Percentiles rank a stretch among this genome's conserved stretches.
These are phyloP conservation scores for Agrotis puta DNA, from an alignment of 2,888 invertebrate genomes.

Conservation along the genomic window DNA sequence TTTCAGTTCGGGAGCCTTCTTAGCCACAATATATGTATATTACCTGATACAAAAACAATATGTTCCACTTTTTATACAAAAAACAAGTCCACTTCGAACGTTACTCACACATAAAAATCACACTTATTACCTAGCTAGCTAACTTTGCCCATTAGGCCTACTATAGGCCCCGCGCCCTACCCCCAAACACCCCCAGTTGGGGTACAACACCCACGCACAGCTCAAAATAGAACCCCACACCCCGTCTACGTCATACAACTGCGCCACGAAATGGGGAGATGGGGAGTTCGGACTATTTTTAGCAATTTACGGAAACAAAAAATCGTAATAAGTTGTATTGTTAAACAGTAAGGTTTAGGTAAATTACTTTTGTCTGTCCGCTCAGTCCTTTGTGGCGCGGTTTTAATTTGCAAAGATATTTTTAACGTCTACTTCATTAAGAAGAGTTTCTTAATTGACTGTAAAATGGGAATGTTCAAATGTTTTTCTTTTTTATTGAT, in stretches of 20 bases:
- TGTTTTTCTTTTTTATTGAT: neutral
- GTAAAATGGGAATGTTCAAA: neutral
- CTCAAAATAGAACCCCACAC: constrained; percentile 77
- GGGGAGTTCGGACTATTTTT: constrained; percentile 57
- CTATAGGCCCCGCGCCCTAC: constrained; percentile 36
- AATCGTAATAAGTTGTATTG: constrained; percentile 21
- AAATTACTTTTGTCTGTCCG: constrained; percentile 15
- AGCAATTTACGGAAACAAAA: constrained; percentile 46
- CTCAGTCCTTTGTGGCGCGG: constrained; percentile 1
- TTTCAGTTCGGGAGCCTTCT: no score
- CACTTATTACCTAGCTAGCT: constrained; percentile 47
- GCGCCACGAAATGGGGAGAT: constrained; percentile 49
- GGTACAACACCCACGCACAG: constrained; percentile 70
- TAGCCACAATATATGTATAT: neutral
- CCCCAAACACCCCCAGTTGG: constrained; percentile 30
- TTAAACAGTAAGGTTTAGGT: constrained; percentile 16
- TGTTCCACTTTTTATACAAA: neutral
- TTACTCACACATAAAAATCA: constrained; percentile 45
- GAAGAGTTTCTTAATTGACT: constrained; percentile 23
- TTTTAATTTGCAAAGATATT: constrained; percentile 3
- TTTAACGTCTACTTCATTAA: neutral
- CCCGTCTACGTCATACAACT: constrained; percentile 67
- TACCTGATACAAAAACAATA: neutral
- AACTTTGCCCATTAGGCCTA: constrained; percentile 64
- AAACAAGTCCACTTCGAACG: constrained; percentile 12